A percentile compares a stretch with the other conserved stretches of the same genome.
Evolutionary conservation across 2,888 invertebrate species (phyloP).

Genomic region (Cryptocheilus praepositus): DNA sequence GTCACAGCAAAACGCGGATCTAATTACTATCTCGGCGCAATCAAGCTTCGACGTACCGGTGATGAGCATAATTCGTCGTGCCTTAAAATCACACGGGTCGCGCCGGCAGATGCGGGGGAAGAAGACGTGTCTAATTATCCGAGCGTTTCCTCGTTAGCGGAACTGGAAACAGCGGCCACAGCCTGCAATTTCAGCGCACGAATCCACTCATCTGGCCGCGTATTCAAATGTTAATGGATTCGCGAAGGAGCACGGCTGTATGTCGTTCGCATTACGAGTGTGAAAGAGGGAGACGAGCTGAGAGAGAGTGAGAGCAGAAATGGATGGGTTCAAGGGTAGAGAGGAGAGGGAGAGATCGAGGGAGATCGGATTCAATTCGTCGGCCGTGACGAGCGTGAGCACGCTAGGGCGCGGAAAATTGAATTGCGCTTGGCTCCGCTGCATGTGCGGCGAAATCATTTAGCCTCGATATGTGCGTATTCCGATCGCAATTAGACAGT

Average conservation of each 20-base stretch:
- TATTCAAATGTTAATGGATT: constrained; percentile 26
- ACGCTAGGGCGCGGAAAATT: constrained; percentile 49
- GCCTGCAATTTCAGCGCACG: no score
- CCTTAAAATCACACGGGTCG: constrained; percentile 9
- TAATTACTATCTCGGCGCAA: no score
- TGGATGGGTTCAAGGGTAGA: neutral
- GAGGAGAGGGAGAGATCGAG: constrained; percentile 3
- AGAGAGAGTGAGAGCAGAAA: neutral
- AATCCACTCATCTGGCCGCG: constrained; percentile 1
- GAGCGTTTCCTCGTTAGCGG: neutral
- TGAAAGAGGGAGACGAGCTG: neutral
- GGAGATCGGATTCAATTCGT: constrained; percentile 8
- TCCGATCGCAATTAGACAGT: constrained; percentile 8
- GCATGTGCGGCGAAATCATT: constrained; percentile 30
- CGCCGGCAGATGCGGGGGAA: constrained; percentile 4
- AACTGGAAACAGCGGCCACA: no score
- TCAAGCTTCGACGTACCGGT: no score
- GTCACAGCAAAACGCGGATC: no score
- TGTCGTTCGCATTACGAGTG: constrained; percentile 58
- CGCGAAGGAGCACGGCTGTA: constrained; percentile 35
- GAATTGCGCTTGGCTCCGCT: constrained; percentile 38
- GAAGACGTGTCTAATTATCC: constrained; percentile 38
- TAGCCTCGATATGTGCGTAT: constrained; percentile 26
- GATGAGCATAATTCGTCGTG: constrained; percentile 19
- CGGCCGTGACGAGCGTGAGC: constrained; percentile 30